phyloP scores from a whole-genome alignment of 2,888 invertebrate species.

The Drosophila nigricruria region DNA sequence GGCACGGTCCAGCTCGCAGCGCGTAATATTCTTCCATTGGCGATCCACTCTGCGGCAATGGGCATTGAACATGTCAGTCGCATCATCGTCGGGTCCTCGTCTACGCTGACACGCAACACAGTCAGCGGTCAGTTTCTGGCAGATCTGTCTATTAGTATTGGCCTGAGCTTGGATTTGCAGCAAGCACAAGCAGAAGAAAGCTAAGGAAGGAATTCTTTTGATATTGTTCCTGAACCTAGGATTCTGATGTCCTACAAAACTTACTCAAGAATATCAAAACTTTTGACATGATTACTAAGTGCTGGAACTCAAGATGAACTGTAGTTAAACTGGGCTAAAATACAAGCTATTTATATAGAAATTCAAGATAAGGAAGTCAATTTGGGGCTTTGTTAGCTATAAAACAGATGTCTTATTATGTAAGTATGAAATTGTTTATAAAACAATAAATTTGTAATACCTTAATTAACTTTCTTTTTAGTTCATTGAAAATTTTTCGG shows the following conservation, averaged over 20 bases:
- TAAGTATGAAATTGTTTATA: not conserved
- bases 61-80: constrained; percentile 37
- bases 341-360: constrained; percentile 35
- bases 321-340: not conserved
- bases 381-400: constrained; percentile 28
- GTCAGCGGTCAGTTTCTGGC: constrained; percentile 15
- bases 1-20: constrained; percentile 53
- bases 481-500: not conserved
- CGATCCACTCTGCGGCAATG: constrained; percentile 26
- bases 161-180: constrained; percentile 33
- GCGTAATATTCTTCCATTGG: constrained; percentile 54
- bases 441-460: not conserved
- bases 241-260: not conserved
- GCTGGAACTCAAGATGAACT: not conserved
- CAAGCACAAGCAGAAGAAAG: constrained; percentile 39
- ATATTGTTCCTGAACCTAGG: not conserved
- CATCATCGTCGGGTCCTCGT: constrained; percentile 47
- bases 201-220: constrained; percentile 14
- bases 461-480: not conserved
- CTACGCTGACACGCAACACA: constrained; percentile 26
- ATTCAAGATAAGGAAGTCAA: constrained; percentile 4
- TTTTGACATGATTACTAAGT: constrained; percentile 50
- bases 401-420: not conserved
- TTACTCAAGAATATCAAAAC: constrained; percentile 52
- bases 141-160: constrained; percentile 16